Evolutionary conservation across 2,888 invertebrate species (phyloP), one percentile per base, ranked within the genome.

Genomic region (Thera britannica): DNA sequence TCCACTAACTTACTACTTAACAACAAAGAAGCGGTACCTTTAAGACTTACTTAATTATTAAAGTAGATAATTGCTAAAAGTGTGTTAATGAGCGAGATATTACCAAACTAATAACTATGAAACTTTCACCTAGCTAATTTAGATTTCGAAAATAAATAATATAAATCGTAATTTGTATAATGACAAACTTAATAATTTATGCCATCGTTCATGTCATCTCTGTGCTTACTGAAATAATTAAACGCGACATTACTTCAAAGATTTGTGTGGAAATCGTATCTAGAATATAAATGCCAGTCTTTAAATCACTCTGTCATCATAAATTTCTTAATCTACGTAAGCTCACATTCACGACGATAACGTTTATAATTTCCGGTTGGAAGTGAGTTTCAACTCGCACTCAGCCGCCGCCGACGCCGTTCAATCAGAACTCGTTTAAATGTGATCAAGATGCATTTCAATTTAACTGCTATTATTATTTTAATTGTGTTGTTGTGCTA

Each of bases 321-420:
- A 63, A 59, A 60, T 57, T 52, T 54, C 38, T 34, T 48, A 56
- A 68, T 46, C 58, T 54, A 57, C 38, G 55, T 55, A 46, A 51
- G 34, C 46, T 63, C 57, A 52, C 34, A 63, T 23, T 55, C 23
- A 65, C 58, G 35, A 62, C 44, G 44, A 56, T 64, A 64, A 68
- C 64, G 63, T 57, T 6, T 46, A 48, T 65, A 68, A 66, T 68
- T 78, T 78, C 77, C 78, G 74, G 72, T 68, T 69, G 77, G 77
- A 78, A 77, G 77, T 76, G 67, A 70, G 62, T 70, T 67, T 64
- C 58, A 46, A 52, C 58, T 54, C 36, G 35, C 58, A 64, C 38
- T 48, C 59, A 38, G 54, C 23, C 23, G 3, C 57, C 9, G 34
- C 38, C 52, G 36, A 44, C 34, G 44, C 44, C 9, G 44, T 36